phyloP scores from a whole-genome alignment of 1,140 invertebrate species.

The Brachionus koreanus region DNA sequence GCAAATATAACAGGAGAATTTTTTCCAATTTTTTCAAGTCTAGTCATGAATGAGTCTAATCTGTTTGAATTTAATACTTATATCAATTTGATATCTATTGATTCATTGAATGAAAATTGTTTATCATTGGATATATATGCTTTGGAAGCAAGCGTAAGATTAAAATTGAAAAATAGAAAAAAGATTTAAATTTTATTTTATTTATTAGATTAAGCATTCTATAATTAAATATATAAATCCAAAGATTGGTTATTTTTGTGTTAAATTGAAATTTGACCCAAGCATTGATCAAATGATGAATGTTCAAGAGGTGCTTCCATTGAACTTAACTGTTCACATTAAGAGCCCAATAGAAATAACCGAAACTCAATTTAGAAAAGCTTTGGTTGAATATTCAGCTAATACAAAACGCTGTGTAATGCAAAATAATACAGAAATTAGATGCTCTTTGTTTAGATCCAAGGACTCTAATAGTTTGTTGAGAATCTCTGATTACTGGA shows the following conservation, averaged over 20 bases:
- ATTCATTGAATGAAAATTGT: neutral
- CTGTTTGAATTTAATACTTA: neutral
- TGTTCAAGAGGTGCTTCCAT: neutral
- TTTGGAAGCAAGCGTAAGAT: neutral
- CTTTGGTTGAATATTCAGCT: constrained; percentile 16
- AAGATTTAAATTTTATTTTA: neutral
- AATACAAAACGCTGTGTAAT: constrained; percentile 9
- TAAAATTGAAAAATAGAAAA: neutral
- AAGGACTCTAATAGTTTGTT: constrained; percentile 35
- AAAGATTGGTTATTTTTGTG: neutral
- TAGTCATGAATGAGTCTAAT: neutral
- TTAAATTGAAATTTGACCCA: neutral
- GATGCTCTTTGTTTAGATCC: neutral
- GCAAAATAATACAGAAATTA: neutral
- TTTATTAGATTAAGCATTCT: constrained; percentile 8
- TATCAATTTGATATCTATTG: neutral
- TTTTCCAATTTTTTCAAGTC: neutral
- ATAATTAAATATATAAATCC: constrained; percentile 5
- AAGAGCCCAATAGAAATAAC: neutral
- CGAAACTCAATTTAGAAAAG: neutral
- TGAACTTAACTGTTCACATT: neutral
- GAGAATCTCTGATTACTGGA: constrained; percentile 31
- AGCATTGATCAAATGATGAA: neutral
- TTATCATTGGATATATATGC: neutral
- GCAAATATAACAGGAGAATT: neutral